Percentiles rank a stretch among this genome's conserved stretches.
Conservation (phyloP, 2,113 vertebrate genomes). For the Rhombomys opimus region DNA sequence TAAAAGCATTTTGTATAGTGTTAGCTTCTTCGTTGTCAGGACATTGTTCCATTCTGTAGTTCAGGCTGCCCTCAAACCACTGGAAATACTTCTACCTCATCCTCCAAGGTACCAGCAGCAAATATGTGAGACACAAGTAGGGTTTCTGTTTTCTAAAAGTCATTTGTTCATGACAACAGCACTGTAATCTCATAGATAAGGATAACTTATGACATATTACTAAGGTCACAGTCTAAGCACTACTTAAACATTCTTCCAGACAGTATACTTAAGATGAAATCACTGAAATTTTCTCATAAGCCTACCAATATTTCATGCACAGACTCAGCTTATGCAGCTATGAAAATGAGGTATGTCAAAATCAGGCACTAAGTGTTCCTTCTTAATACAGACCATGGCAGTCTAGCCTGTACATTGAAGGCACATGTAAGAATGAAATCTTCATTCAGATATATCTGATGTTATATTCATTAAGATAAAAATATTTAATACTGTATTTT, state of each 20-base stretch:
- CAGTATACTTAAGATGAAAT: not conserved
- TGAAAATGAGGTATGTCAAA: not conserved
- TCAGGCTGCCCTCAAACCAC: not conserved
- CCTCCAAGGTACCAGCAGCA: not conserved
- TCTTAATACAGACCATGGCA: not conserved
- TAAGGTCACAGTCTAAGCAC: not conserved
- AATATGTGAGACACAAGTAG: not conserved
- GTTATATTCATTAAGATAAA: constrained; percentile 51
- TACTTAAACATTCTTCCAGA: constrained; percentile 25
- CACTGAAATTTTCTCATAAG: constrained; percentile 18
- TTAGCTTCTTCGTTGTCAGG: not conserved
- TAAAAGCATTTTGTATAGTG: not conserved
- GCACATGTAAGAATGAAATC: not conserved
- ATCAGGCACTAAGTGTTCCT: not conserved
- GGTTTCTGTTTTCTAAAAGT: constrained; percentile 15
- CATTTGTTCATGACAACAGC: not conserved
- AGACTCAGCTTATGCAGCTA: not conserved
- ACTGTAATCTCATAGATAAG: not conserved
- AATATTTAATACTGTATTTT: constrained; percentile 1
- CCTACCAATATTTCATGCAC: not conserved
- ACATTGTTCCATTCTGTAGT: not conserved
- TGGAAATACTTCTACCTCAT: not conserved
- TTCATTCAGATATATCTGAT: not conserved
- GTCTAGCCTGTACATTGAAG: not conserved
- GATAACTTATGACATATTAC: not conserved